phyloP scores from a whole-genome alignment of 1,140 invertebrate genomes.

The Drosophila ironensis region DNA sequence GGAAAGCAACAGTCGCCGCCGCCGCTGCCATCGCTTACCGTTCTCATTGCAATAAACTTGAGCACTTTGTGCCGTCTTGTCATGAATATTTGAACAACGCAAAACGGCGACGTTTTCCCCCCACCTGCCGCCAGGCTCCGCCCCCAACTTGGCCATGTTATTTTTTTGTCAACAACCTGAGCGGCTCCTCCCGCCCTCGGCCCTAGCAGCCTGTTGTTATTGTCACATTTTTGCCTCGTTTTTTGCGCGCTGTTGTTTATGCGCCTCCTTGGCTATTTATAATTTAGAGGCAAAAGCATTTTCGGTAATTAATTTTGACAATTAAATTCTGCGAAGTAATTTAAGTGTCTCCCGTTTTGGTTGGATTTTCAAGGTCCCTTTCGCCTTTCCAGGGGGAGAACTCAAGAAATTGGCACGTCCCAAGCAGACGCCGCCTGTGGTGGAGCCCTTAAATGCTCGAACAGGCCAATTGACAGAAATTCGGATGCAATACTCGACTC shows the following conservation, averaged over 20 bases:
- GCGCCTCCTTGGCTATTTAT: conserved; percentile 39
- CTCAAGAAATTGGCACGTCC: conserved; percentile 1
- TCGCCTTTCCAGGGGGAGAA: background rate
- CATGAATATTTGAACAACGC: conserved; percentile 76
- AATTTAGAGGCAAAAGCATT: conserved; percentile 55
- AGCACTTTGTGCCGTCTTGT: conserved; percentile 73
- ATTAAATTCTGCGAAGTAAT: conserved; percentile 31
- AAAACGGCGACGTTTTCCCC: conserved; percentile 62
- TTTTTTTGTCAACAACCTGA: conserved; percentile 59
- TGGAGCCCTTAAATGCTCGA: background rate
- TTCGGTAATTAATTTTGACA: conserved; percentile 63
- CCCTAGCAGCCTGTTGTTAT: conserved; percentile 3
- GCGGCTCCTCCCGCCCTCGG: background rate
- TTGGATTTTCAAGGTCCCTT: conserved; percentile 7
- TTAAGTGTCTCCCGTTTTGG: background rate
- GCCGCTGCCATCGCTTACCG: conserved; percentile 57
- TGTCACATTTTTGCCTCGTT: conserved; percentile 8
- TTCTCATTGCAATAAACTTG: conserved; percentile 77
- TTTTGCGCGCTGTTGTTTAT: conserved; percentile 14
- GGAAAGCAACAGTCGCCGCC: conserved; percentile 34
- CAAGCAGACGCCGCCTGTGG: conserved; percentile 4
- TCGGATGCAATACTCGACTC: conserved; percentile 9
- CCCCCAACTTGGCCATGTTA: background rate
- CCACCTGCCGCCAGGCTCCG: too few relatives aligned
- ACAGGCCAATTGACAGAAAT: conserved; percentile 14